These are phyloP conservation scores for Ovis aries DNA, from an alignment of 2,113 vertebrate genomes.

Conservation along the genomic window ARS-UI_Ramb_v3.0 NC_056054.1:12127001-12127500, in stretches of 20 bases:
- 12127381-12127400: neutral
- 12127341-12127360: neutral
- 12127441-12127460: neutral
- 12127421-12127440: neutral
- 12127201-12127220: neutral
- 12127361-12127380: accelerated
- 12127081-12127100: conserved; percentile 71
- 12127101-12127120: conserved; percentile 56
- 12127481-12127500: neutral
- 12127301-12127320: neutral
- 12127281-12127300: neutral
- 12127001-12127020: conserved; percentile 62
- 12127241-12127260: neutral
- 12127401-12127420: accelerated
- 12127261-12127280: neutral
- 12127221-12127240: neutral
- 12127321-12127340: neutral
- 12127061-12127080: conserved; percentile 72
- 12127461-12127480: neutral
- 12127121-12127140: neutral
- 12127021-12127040: conserved; percentile 75
- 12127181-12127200: neutral
- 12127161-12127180: neutral
- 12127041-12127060: conserved; percentile 80
- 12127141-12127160: neutral